These are phyloP conservation scores for Verasper variegatus DNA, from an alignment of 2,113 vertebrate genomes.

Conservation along the genomic window DNA sequence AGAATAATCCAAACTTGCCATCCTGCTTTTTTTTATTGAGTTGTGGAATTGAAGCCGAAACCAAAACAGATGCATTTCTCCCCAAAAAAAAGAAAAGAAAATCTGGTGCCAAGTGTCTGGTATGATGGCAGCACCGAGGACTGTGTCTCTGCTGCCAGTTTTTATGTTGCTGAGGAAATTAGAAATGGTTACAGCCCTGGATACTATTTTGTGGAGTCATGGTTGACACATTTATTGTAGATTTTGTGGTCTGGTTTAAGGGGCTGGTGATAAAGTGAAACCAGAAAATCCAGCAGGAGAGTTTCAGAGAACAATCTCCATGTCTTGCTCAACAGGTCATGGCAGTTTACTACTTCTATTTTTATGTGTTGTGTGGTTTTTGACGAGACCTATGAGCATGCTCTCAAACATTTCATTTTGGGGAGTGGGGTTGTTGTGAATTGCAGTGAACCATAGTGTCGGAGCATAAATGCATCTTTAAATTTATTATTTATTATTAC, in stretches of 20 bases:
- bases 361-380: constrained; percentile 5
- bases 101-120: neutral
- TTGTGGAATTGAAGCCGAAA: neutral
- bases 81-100: neutral
- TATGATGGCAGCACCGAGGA: neutral
- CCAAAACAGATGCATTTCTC: neutral
- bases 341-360: neutral
- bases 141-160: constrained; percentile 9
- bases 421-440: neutral
- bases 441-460: constrained; percentile 1
- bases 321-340: constrained; percentile 1
- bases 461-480: neutral
- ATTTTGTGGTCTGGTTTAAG: constrained; percentile 17
- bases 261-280: constrained; percentile 3
- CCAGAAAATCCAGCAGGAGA: neutral
- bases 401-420: neutral
- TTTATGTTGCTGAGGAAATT: constrained; percentile 17
- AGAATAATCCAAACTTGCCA: neutral
- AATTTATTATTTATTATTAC: no score
- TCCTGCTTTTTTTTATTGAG: neutral
- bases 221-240: constrained; percentile 22
- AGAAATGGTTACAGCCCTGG: constrained; percentile 21
- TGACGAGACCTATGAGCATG: neutral
- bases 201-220: constrained; percentile 24
- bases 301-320: constrained; percentile 19